Conservation (phyloP, 2,797 vertebrate genomes). For the Falco concolor region DNA sequence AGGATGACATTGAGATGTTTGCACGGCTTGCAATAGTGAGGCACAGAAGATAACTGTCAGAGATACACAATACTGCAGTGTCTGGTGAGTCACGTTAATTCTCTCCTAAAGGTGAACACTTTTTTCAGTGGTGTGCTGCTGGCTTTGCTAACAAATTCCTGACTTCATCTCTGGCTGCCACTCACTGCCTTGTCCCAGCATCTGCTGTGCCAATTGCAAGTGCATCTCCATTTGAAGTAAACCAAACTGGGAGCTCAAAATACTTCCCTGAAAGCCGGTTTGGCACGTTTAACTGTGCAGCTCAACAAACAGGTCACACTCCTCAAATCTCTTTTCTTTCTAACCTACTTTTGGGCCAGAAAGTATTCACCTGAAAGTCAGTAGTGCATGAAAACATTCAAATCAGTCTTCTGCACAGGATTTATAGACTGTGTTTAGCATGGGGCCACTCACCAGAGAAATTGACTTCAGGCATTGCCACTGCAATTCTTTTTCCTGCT, state of each 20-base stretch:
- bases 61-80: background rate
- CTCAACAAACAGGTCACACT: background rate
- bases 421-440: background rate
- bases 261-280: background rate
- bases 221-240: background rate
- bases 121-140: background rate
- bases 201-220: background rate
- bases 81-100: background rate
- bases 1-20: background rate
- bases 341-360: background rate
- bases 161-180: background rate
- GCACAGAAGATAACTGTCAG: background rate
- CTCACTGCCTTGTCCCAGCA: background rate
- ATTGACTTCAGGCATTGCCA: background rate
- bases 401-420: background rate
- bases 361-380: background rate
- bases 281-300: background rate
- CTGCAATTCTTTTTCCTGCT: background rate
- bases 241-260: background rate
- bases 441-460: background rate
- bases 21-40: background rate
- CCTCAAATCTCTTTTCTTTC: conserved; percentile 1
- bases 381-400: background rate
- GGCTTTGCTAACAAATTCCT: background rate
- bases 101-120: background rate